These are phyloP conservation scores for Apodemia zela DNA, from an alignment of 2,888 invertebrate species.

Conservation along the genomic window DNA sequence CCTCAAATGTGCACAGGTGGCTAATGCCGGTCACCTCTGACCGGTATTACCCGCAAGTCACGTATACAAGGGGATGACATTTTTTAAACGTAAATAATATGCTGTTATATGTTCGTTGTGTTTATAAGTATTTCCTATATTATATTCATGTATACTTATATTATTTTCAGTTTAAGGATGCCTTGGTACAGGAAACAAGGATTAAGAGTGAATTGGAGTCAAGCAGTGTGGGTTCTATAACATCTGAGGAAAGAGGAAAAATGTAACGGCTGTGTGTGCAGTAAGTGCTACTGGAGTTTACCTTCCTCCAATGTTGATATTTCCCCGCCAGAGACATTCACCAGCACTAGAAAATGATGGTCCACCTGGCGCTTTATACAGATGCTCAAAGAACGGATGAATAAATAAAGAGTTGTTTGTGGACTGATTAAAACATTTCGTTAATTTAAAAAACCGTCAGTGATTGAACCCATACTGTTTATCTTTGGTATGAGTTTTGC, in stretches of 20 bases:
- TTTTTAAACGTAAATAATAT: too few relatives aligned
- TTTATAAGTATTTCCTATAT: too few relatives aligned
- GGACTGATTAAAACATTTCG: conserved; percentile 37
- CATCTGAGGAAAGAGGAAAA: conserved; percentile 51
- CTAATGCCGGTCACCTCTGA: too few relatives aligned
- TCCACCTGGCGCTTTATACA: conserved; percentile 45
- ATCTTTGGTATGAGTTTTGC: conserved; percentile 37
- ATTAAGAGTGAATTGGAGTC: too few relatives aligned
- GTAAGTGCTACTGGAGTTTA: neutral
- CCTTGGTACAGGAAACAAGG: too few relatives aligned
- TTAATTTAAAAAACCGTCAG: conserved; percentile 30
- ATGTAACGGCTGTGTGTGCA: conserved; percentile 42
- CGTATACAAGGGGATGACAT: too few relatives aligned
- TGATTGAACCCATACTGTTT: conserved; percentile 29
- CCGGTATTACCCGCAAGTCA: too few relatives aligned
- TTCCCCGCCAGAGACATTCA: conserved; percentile 52
- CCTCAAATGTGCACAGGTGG: too few relatives aligned
- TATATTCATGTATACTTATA: too few relatives aligned
- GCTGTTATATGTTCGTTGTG: too few relatives aligned
- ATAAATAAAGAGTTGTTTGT: conserved; percentile 38
- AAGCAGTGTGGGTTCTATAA: too few relatives aligned
- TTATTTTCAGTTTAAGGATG: too few relatives aligned
- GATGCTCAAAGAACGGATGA: conserved; percentile 39
- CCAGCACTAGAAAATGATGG: conserved; percentile 51
- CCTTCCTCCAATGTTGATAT: conserved; percentile 65